phyloP scores from a whole-genome alignment of 2,113 vertebrate genomes.

The Myotis lucifugus region DNA sequence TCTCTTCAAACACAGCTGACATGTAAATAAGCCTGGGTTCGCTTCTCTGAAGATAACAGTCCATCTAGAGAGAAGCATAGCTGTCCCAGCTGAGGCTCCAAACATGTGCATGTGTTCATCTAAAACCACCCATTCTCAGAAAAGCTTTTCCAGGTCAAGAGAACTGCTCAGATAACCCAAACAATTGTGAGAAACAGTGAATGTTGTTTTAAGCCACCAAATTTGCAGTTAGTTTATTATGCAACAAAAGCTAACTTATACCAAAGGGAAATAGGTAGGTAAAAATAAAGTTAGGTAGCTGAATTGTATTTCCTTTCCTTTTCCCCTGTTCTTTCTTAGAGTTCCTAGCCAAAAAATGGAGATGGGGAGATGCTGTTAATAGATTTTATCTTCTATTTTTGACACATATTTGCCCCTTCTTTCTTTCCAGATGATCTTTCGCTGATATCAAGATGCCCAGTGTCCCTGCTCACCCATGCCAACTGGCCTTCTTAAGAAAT shows the following conservation, averaged over 20 bases:
- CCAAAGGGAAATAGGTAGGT: neutral
- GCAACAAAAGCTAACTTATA: neutral
- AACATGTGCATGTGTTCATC: neutral
- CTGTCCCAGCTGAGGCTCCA: neutral
- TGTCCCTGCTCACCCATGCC: fast-evolving
- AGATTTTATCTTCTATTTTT: neutral
- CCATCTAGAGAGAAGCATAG: neutral
- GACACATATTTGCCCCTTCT: neutral
- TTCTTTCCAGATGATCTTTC: neutral
- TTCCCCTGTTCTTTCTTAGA: neutral
- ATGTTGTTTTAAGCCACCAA: neutral
- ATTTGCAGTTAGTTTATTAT: neutral
- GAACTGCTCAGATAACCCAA: neutral
- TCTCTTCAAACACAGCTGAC: neutral
- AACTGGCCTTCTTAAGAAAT: neutral
- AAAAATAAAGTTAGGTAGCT: neutral
- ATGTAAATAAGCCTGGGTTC: neutral
- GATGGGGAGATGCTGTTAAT: neutral
- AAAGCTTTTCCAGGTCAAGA: neutral
- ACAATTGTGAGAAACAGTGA: neutral
- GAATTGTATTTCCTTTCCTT: neutral
- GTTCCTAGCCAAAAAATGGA: neutral
- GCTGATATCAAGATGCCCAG: neutral
- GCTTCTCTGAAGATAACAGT: neutral
- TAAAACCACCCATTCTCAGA: neutral